Evolutionary conservation across 2,888 invertebrate genomes (phyloP).

Genomic region (Eumerus sabulonum): DNA sequence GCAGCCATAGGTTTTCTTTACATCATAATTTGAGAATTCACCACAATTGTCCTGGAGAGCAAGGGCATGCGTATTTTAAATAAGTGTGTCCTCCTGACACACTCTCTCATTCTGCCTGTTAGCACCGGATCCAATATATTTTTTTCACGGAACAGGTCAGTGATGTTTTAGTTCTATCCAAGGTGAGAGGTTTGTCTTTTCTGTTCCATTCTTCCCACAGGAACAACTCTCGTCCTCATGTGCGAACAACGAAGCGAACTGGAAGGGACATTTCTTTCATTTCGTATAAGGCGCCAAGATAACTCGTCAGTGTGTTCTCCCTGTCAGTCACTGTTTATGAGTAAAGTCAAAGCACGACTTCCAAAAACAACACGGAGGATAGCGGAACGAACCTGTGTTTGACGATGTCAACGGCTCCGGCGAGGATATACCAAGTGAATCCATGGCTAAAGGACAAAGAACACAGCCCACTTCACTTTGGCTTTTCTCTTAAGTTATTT

Average conservation of each 20-base stretch:
- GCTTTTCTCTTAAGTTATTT: slow-evolving; percentile 8
- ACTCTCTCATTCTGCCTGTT: neutral
- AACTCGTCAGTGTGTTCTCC: slow-evolving; percentile 5
- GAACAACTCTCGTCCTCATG: too few species aligned
- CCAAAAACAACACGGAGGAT: too few species aligned
- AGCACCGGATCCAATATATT: slow-evolving; percentile 1
- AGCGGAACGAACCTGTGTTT: too few species aligned
- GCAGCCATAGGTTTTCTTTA: neutral
- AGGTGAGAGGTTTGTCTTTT: slow-evolving; percentile 6
- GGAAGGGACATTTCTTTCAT: slow-evolving; percentile 10
- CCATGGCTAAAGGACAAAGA: too few species aligned
- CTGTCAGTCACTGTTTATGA: slow-evolving; percentile 31
- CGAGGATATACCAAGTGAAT: slow-evolving; percentile 18
- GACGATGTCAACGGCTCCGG: slow-evolving; percentile 26
- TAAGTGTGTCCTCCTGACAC: neutral
- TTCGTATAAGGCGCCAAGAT: slow-evolving; percentile 15
- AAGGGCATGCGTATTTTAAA: slow-evolving; percentile 26
- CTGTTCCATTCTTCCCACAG: too few species aligned
- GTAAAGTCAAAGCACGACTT: slow-evolving; percentile 32
- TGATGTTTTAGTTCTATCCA: slow-evolving; percentile 12
- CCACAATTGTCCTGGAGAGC: slow-evolving; percentile 5
- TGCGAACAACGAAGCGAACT: too few species aligned
- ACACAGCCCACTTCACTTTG: neutral
- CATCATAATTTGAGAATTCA: too few species aligned
- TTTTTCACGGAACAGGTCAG: slow-evolving; percentile 36